Conservation (phyloP, 2,888 invertebrate species). For the Melipona bicolor region DNA sequence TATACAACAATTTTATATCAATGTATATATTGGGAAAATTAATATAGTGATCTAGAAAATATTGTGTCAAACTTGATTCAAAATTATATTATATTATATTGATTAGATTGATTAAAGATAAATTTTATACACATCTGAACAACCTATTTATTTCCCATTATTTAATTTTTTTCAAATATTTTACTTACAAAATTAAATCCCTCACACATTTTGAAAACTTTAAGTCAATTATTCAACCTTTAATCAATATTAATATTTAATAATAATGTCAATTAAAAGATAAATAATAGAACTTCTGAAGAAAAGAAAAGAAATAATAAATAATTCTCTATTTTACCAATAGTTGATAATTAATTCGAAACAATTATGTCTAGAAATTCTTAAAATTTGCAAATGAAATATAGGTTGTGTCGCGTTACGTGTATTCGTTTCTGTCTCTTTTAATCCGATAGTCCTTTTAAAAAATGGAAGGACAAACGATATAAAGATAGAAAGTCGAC, state of each 20-base stretch:
- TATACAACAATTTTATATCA: not conserved
- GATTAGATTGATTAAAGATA: not conserved
- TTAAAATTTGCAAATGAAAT: not conserved
- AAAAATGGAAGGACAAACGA: not conserved
- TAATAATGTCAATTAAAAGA: too few species aligned
- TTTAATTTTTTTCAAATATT: too few species aligned
- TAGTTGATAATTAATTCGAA: not conserved
- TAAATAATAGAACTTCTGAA: not conserved
- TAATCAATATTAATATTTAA: too few species aligned
- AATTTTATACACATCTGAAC: not conserved
- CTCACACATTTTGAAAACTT: too few species aligned
- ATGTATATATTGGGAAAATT: not conserved
- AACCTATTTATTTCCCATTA: too few species aligned
- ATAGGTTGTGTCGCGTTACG: too few species aligned
- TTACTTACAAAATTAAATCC: not conserved
- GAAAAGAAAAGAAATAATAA: not conserved
- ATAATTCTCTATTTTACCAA: not conserved
- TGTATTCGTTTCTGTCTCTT: not conserved
- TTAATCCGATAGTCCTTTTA: not conserved
- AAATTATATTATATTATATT: not conserved
- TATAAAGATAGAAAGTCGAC: not conserved
- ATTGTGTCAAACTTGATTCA: not conserved
- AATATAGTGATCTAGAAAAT: not conserved
- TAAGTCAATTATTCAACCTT: too few species aligned
- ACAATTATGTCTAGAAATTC: not conserved